Evolutionary conservation across 2,888 invertebrate genomes (phyloP), one percentile per base, ranked within the genome.

Genomic region (Macropis europaea): DNA sequence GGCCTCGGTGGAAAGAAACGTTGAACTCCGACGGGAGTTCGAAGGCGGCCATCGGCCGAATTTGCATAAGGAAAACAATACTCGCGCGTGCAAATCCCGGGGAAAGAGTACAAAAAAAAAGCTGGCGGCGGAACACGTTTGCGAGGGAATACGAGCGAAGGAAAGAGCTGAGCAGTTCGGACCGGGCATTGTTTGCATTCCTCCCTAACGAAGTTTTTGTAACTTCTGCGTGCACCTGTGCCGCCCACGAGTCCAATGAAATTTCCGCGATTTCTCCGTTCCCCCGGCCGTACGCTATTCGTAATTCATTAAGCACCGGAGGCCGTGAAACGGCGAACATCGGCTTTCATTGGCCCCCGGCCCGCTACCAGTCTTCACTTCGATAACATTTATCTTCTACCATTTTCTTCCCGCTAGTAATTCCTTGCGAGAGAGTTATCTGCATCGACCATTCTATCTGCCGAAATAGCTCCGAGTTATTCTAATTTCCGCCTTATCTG

Each of bases 131-230:
- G 60, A 34, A 19, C 42, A 50, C 34, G 42, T 50, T 66, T 36
- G 34, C 43, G 61, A n/a, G 53, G 54, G 26, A 26, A 22, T 28
- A 13, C 60, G 40, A 53, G 50, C 52, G 54, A 34, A 63, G 77
- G 71, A 80, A 69, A 73, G 67, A 81, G 76, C 77, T 61, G 77
- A 77, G 69, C 66, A 66, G 67, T 62, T 79, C 79, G 72, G 70
- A 71, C 77, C 85, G 79, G 72, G 80, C 82, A 85, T 86, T 84
- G 80, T 84, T 85, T 74, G 85, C 84, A 79, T 84, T 82, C 83
- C 77, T 81, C 63, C 73, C 81, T 85, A 86, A 86, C 84, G 82
- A 86, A 86, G 86, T 86, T 86, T 86, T 86, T 86, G 78, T 70
- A 79, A 85, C 77, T 84, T 77, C 67, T 60, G 77, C 77, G 75